Conservation (phyloP, 2,797 vertebrate species). For the Siniperca obscura region DNA sequence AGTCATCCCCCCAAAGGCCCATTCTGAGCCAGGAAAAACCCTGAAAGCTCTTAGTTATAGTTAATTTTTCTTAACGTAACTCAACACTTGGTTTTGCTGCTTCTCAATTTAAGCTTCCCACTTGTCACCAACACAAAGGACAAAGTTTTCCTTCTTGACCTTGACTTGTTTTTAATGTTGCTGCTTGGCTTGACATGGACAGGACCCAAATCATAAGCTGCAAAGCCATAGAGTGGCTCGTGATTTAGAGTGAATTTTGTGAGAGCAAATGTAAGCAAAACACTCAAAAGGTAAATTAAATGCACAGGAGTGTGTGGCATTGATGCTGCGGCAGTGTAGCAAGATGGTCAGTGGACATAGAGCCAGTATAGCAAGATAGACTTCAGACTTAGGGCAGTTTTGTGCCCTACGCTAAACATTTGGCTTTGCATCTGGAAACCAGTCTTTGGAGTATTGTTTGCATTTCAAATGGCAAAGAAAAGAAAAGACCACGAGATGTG, state of each 20-base stretch:
- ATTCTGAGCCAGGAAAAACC: no score
- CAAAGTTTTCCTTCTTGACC: background rate
- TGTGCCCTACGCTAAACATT: background rate
- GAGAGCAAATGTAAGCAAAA: background rate
- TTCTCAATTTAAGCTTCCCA: background rate
- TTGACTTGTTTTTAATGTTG: conserved; percentile 6
- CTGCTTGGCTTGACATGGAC: background rate
- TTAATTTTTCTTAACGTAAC: background rate
- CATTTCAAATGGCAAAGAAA: background rate
- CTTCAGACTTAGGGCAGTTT: background rate
- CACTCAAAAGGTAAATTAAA: conserved; percentile 10
- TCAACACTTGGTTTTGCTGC: background rate
- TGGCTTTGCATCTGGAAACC: background rate
- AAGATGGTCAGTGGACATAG: conserved; percentile 19
- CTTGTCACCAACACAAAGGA: background rate
- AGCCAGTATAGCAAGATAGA: background rate
- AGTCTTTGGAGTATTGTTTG: background rate
- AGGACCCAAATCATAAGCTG: background rate
- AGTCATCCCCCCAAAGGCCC: no score
- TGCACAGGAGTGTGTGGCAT: background rate
- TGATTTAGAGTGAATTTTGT: background rate
- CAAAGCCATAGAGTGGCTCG: background rate
- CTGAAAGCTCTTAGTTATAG: background rate
- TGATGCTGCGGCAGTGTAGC: conserved; percentile 7
- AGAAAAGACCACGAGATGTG: background rate